These are phyloP conservation scores for Vipera ursinii DNA, from an alignment of 2,797 vertebrate species.

Conservation along the genomic window DNA sequence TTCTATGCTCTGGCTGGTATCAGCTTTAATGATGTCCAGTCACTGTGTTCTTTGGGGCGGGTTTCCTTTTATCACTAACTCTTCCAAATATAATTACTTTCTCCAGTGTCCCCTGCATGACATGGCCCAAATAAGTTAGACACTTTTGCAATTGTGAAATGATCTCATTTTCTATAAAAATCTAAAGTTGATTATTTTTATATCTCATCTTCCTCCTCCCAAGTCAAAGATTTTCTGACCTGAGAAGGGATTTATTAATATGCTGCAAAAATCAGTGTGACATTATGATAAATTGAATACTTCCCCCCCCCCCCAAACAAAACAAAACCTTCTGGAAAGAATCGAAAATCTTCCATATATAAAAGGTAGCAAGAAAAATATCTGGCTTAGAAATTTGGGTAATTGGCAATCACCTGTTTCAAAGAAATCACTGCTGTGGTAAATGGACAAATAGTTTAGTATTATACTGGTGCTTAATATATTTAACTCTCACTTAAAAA, in stretches of 20 bases:
- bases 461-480: background rate
- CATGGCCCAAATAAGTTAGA: background rate
- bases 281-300: background rate
- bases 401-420: background rate
- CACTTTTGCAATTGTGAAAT: background rate
- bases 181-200: background rate
- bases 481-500: background rate
- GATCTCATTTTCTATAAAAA: background rate
- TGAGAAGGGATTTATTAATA: background rate
- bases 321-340: background rate
- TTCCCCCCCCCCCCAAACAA: accelerated
- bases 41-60: background rate
- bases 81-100: background rate
- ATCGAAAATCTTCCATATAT: background rate
- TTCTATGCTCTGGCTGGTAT: background rate
- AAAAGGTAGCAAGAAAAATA: background rate
- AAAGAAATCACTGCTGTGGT: background rate
- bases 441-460: background rate
- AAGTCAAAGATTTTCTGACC: background rate
- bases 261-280: background rate
- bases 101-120: background rate
- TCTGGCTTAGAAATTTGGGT: background rate
- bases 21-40: background rate
- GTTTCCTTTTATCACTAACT: background rate
- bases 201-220: background rate